Conservation (phyloP, 2,888 invertebrate species). For the Heliconius aoede region DNA sequence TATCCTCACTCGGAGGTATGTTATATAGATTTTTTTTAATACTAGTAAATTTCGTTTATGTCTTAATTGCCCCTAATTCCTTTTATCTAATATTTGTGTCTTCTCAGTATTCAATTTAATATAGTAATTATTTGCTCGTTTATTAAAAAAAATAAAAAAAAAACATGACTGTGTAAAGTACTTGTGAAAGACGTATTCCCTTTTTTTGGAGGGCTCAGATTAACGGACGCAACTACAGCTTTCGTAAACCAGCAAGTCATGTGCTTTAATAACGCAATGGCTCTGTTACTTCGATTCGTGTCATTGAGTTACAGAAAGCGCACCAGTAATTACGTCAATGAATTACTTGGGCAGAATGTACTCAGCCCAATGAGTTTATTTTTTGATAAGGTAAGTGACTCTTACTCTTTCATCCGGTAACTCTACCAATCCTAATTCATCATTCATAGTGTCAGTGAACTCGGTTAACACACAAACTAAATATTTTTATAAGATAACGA, state of each 20-base stretch:
- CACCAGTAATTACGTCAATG: conserved; percentile 45
- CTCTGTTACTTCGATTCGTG: conserved; percentile 63
- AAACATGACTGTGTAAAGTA: not conserved
- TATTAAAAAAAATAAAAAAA: not conserved
- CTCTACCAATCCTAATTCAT: conserved; percentile 42
- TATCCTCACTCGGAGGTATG: not conserved
- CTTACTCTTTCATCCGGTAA: conserved; percentile 34
- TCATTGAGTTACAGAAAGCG: conserved; percentile 51
- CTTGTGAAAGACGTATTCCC: conserved; percentile 9
- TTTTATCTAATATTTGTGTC: no score
- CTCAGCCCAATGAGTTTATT: conserved; percentile 37
- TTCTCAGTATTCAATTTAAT: no score
- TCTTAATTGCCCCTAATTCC: no score
- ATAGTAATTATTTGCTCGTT: not conserved
- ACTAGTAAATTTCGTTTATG: no score
- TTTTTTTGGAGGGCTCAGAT: conserved; percentile 50
- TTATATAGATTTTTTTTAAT: not conserved
- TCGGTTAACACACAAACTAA: conserved; percentile 44
- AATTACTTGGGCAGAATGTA: conserved; percentile 32
- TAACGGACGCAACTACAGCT: conserved; percentile 54
- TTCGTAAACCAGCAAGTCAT: conserved; percentile 71
- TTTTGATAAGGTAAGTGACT: conserved; percentile 25
- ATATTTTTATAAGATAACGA: conserved; percentile 48
- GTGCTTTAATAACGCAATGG: conserved; percentile 64
- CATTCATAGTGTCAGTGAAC: conserved; percentile 48